A percentile compares a stretch with the other conserved stretches of the same genome.
Evolutionary conservation across 2,113 vertebrate species (phyloP).

Genomic region (Cyanocitta stelleri): DNA sequence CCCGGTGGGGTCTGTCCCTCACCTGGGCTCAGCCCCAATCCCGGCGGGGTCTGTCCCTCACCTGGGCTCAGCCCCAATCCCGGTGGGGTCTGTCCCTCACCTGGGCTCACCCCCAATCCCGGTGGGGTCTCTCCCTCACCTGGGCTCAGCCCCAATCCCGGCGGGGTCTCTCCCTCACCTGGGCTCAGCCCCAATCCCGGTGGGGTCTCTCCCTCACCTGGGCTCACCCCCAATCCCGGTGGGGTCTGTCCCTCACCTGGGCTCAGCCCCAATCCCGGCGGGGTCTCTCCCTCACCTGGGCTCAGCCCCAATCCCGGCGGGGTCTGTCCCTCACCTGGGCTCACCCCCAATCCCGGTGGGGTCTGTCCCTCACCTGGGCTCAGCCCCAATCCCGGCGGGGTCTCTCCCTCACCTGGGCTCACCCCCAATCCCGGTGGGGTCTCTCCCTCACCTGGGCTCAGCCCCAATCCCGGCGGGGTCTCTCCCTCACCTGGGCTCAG

Average conservation of each 20-base stretch:
- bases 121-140: not conserved
- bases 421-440: not conserved
- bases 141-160: not conserved
- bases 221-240: not conserved
- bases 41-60: not conserved
- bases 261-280: not conserved
- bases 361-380: not conserved
- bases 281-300: not conserved
- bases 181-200: not conserved
- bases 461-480: rapidly evolving
- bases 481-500: not conserved
- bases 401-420: not conserved
- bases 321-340: not conserved
- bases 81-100: not conserved
- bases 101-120: not conserved
- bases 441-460: not conserved
- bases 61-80: not conserved
- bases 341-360: not conserved
- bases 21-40: not conserved
- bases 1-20: not conserved
- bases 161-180: not conserved
- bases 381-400: not conserved
- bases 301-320: not conserved
- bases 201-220: not conserved
- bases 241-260: not conserved